Conservation (phyloP, 2,888 invertebrate genomes). For the Drosophila fungiperda region DNA sequence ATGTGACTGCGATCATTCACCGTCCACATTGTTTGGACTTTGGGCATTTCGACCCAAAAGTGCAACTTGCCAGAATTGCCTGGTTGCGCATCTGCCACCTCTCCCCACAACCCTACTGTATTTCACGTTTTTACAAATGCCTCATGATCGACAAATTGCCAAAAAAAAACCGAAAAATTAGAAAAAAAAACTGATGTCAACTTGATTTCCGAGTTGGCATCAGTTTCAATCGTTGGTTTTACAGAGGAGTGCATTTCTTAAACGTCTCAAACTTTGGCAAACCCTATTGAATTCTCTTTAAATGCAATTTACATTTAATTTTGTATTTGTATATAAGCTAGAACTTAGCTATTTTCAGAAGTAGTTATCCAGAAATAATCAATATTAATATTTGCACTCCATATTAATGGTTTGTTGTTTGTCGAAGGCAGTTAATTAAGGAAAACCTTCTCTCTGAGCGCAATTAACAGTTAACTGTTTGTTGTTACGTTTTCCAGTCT, state of each 20-base stretch:
- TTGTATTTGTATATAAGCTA: background rate
- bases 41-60: slow-evolving; percentile 42
- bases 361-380: background rate
- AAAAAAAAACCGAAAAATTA: slow-evolving; percentile 9
- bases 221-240: slow-evolving; percentile 7
- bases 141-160: slow-evolving; percentile 32
- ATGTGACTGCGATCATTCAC: slow-evolving; percentile 44
- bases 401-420: background rate
- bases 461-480: slow-evolving; percentile 26
- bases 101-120: background rate
- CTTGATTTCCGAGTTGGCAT: slow-evolving; percentile 40
- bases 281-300: background rate
- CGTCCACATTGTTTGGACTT: slow-evolving; percentile 37
- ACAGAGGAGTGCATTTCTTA: slow-evolving; percentile 1
- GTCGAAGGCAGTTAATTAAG: background rate
- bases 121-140: slow-evolving; percentile 25
- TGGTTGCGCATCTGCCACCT: slow-evolving; percentile 6
- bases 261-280: background rate
- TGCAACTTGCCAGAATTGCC: slow-evolving; percentile 41
- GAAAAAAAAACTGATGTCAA: slow-evolving; percentile 23
- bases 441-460: background rate
- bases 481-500: background rate
- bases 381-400: background rate
- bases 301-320: background rate
- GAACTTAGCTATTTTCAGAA: background rate